Evolutionary conservation across 2,888 invertebrate species (phyloP), one percentile per base, ranked within the genome.

Genomic region (Notocelia uddmanniana): DNA sequence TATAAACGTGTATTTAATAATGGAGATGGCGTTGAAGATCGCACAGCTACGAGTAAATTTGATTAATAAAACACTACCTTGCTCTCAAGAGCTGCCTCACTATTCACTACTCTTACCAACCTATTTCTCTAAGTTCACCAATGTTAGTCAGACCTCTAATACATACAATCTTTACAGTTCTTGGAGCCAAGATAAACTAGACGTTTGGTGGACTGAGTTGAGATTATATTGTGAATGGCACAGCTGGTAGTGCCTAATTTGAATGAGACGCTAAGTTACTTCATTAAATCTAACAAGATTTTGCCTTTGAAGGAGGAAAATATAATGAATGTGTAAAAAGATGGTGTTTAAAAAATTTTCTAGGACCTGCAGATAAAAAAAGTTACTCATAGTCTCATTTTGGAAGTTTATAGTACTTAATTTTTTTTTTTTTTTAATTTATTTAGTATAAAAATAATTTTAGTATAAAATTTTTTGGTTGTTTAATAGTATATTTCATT

Each of bases 281-380:
- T 92, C 90, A 91, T 91, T 92, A 91, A 89, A 80, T 89, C 81
- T 89, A 91, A 91, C 88, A 89, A 89, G 91, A 90, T 90, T 91
- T 85, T 81, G 87, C 89, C 90, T 90, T 90, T 91, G 90, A 88
- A 58, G 84, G 80, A 78, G 74, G 77, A 75, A 79, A 62, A 62
- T 55, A 62, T 62, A 60, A 52, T 41, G 37, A 68, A 60, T 54
- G 18, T 60, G n/a, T 54, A 52, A 68, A 60, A 68, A 68, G 21
- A 26, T 31, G 31, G 21, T 52, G 34, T 50, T 34, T 31, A 62
- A 60, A 26, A 23, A 21, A 21, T 59, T 19, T 63, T 50, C 31
- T 50, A 63, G 50, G 34, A n/a, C 6, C 34, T 19, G 19, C 18
- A 19, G 18, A 15, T 9, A 62, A 37, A 11, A 37, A n/a, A 50